These are phyloP conservation scores for Neogobius melanostomus DNA, from an alignment of 2,113 vertebrate genomes.

Conservation along the genomic window DNA sequence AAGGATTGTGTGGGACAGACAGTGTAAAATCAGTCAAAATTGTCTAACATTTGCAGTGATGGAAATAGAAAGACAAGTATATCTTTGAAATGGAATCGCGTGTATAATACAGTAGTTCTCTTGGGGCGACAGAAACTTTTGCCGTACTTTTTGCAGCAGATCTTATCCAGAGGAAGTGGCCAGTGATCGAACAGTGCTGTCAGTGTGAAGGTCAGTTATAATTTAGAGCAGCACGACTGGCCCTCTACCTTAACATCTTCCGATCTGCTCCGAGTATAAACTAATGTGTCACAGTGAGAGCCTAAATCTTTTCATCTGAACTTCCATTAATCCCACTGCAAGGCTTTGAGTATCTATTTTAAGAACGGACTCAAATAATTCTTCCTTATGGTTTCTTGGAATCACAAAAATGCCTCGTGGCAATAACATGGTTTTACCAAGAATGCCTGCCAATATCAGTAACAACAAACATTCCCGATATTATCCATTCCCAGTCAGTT, in stretches of 20 bases:
- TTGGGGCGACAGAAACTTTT: neutral
- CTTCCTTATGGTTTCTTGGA: conserved; percentile 36
- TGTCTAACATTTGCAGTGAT: too few relatives aligned
- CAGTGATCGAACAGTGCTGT: conserved; percentile 24
- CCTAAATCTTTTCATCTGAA: conserved; percentile 37
- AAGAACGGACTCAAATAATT: conserved; percentile 34
- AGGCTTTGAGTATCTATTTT: conserved; percentile 37
- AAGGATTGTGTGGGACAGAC: too few relatives aligned
- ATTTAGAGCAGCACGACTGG: conserved; percentile 23
- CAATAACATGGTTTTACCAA: conserved; percentile 40
- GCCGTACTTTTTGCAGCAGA: conserved; percentile 6
- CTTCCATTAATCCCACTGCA: conserved; percentile 33
- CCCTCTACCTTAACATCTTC: conserved; percentile 25
- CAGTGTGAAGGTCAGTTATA: conserved; percentile 33
- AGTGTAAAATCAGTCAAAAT: too few relatives aligned
- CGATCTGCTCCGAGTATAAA: conserved; percentile 31
- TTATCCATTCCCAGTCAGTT: conserved; percentile 18
- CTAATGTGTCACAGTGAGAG: conserved; percentile 20
- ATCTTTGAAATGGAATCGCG: neutral
- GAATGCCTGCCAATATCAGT: conserved; percentile 42
- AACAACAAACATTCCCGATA: conserved; percentile 23
- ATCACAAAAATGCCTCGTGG: conserved; percentile 38
- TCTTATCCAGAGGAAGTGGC: conserved; percentile 20
- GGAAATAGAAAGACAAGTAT: neutral
- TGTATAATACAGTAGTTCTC: neutral